phyloP scores from a whole-genome alignment of 2,888 invertebrate species.

The Drosophila incognita region DNA sequence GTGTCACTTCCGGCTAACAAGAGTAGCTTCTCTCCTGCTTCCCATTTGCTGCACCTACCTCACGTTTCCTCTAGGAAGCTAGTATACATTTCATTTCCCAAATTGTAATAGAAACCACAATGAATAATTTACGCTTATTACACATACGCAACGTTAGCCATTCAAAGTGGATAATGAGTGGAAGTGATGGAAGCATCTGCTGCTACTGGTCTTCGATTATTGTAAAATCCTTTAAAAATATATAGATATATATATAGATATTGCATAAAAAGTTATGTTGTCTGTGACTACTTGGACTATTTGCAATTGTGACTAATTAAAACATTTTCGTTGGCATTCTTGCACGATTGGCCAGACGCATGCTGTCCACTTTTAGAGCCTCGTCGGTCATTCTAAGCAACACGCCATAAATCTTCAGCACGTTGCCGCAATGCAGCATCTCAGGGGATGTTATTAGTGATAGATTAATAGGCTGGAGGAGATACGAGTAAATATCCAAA shows the following conservation, averaged over 20 bases:
- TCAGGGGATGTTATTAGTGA: slow-evolving; percentile 68
- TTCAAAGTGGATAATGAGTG: neutral
- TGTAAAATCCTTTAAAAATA: neutral
- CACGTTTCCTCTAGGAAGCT: slow-evolving; percentile 32
- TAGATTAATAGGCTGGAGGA: slow-evolving; percentile 9
- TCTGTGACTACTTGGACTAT: neutral
- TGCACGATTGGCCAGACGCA: slow-evolving; percentile 61
- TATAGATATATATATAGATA: neutral
- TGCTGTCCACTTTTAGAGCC: slow-evolving; percentile 57
- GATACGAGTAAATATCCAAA: slow-evolving; percentile 5
- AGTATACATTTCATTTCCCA: slow-evolving; percentile 49
- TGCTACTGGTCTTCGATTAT: neutral
- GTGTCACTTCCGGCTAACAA: slow-evolving; percentile 47
- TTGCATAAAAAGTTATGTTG: neutral
- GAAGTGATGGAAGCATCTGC: neutral
- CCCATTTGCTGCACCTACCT: slow-evolving; percentile 31
- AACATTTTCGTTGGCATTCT: slow-evolving; percentile 69
- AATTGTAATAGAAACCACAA: slow-evolving; percentile 34
- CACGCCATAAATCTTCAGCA: slow-evolving; percentile 61
- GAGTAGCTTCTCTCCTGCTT: neutral
- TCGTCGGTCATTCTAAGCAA: slow-evolving; percentile 58
- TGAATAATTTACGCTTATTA: slow-evolving; percentile 6
- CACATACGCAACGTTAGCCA: slow-evolving; percentile 26
- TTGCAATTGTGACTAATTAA: slow-evolving; percentile 62
- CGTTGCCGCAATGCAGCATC: slow-evolving; percentile 38